phyloP scores from a whole-genome alignment of 2,113 vertebrate genomes.

The Tetraodon nigroviridis region DNA sequence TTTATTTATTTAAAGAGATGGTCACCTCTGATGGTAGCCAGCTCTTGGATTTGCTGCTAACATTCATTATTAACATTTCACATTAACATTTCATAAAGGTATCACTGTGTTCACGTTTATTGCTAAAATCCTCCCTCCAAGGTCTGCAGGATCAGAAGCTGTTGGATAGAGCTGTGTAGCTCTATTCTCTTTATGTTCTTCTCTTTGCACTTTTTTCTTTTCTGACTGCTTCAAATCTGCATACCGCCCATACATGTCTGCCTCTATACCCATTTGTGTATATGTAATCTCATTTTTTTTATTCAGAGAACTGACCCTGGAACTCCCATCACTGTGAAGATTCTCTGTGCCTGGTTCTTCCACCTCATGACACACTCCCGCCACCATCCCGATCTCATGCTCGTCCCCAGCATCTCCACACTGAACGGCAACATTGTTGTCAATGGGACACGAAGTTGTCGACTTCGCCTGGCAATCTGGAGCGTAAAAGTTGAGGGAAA shows the following conservation, averaged over 20 bases:
- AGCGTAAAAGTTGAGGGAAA: not conserved
- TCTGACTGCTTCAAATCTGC: not conserved
- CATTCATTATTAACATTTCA: too few relatives aligned
- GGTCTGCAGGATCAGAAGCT: too few relatives aligned
- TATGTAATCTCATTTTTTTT: too few relatives aligned
- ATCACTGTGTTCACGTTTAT: too few relatives aligned
- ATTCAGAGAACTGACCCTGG: too few relatives aligned
- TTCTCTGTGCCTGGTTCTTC: not conserved
- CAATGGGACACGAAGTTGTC: not conserved
- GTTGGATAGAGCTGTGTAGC: not conserved
- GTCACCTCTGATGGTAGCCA: too few relatives aligned
- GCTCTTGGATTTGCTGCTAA: too few relatives aligned
- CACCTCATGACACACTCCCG: accelerated
- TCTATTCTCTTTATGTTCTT: not conserved
- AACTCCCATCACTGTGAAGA: too few relatives aligned
- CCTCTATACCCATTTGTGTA: not conserved
- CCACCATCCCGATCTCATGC: not conserved
- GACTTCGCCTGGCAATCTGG: not conserved
- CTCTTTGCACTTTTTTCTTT: not conserved
- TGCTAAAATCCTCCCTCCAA: too few relatives aligned
- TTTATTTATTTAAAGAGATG: too few relatives aligned
- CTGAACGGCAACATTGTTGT: not conserved
- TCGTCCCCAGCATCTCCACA: not conserved
- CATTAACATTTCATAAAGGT: too few relatives aligned
- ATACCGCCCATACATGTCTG: not conserved